A percentile compares a stretch with the other conserved stretches of the same genome.
These are phyloP conservation scores for Calephelis nemesis DNA, from an alignment of 1,140 invertebrate genomes.

Conservation along the genomic window DNA sequence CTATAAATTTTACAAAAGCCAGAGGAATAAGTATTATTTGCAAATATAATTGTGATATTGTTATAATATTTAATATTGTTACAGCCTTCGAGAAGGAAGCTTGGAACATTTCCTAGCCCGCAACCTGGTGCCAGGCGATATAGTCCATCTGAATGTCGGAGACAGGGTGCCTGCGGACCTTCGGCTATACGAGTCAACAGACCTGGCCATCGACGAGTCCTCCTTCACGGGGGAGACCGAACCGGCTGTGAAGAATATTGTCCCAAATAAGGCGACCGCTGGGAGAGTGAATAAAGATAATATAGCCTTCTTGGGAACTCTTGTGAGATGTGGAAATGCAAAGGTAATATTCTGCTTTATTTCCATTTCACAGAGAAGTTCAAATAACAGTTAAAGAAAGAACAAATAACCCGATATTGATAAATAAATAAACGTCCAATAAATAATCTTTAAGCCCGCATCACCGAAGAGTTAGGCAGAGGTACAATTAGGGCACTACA, in stretches of 20 bases:
- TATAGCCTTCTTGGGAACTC: slow-evolving; percentile 98
- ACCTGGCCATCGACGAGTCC: slow-evolving; percentile 97
- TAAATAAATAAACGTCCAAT: too few relatives aligned
- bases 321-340: slow-evolving; percentile 97
- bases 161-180: slow-evolving; percentile 98
- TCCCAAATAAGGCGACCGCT: slow-evolving; percentile 82
- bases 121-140: slow-evolving; percentile 98
- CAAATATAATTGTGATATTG: too few relatives aligned
- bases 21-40: too few relatives aligned
- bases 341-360: slow-evolving; percentile 82
- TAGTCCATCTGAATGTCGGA: slow-evolving; percentile 95
- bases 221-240: slow-evolving; percentile 99
- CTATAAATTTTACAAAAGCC: too few relatives aligned
- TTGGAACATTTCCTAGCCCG: slow-evolving; percentile 95
- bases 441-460: too few relatives aligned
- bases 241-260: slow-evolving; percentile 84
- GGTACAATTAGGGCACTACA: too few relatives aligned
- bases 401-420: too few relatives aligned
- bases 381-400: too few relatives aligned
- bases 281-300: slow-evolving; percentile 87
- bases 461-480: too few relatives aligned
- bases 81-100: slow-evolving; percentile 91
- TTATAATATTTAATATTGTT: slow-evolving; percentile 28
- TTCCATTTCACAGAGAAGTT: too few relatives aligned
- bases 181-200: slow-evolving; percentile 92